Percentiles rank a stretch among this genome's conserved stretches.
phyloP scores from a whole-genome alignment of 2,888 invertebrate genomes.

The Ferrisia virgata region DNA sequence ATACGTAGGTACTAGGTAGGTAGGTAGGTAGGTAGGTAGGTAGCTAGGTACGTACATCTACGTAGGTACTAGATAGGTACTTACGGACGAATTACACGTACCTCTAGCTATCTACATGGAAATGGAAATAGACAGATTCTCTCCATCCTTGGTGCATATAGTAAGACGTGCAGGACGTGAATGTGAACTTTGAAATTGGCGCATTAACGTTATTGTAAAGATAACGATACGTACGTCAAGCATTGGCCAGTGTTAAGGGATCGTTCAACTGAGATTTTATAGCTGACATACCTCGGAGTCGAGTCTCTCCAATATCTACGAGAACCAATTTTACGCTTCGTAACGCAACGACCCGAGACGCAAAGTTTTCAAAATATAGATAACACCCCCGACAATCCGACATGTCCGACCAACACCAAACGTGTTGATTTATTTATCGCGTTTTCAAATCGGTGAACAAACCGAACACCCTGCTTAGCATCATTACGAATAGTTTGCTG shows the following conservation, averaged over 20 bases:
- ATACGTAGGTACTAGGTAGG: neutral
- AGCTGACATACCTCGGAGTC: neutral
- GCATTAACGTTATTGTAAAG: neutral
- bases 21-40: neutral
- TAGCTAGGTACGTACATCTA: neutral
- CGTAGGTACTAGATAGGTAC: no score
- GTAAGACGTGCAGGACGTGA: no score
- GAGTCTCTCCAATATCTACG: neutral
- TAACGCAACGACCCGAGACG: neutral
- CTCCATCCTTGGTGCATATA: no score
- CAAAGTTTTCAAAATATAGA: neutral
- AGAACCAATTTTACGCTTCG: constrained; percentile 12
- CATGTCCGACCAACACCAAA: neutral
- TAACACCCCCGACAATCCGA: neutral
- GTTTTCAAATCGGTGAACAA: neutral
- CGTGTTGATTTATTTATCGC: neutral
- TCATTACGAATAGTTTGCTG: no score
- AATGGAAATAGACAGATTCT: no score
- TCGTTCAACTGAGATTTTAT: neutral
- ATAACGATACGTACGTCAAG: neutral
- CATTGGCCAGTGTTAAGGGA: neutral
- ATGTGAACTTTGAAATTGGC: neutral
- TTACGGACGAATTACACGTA: neutral
- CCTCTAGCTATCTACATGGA: no score
- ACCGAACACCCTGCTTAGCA: no score